Base-by-base conservation (phyloP, 2,113 vertebrate genomes). In the Antennarius striatus region DNA sequence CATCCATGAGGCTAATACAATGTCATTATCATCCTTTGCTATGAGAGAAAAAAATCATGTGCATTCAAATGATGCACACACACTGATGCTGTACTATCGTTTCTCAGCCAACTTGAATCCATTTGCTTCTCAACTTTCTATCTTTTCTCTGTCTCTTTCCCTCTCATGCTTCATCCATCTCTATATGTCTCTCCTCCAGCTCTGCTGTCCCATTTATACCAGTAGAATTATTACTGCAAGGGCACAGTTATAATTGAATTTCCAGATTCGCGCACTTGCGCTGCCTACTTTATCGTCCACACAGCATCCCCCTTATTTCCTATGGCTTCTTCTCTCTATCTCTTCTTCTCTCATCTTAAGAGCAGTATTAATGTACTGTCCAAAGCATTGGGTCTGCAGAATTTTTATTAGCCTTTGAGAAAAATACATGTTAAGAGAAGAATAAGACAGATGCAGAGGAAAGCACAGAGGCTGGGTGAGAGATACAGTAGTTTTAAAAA, bases 171-270 rank as follows among this genome's bases (percentile, higher is more conserved):
- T 63, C 72, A 80, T 81, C 77, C 52, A 63, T 68, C 81, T 73
- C 63, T 57, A 70, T 71, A 64, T 51, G 54, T 82, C 71, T 68
- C 77, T 40, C 68, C 75, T 81, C 78, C 55, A 42, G 17, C 75
- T 68, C 69, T 56, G 53, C 77, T 43, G 11, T 87, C 83, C 85
- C 81, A 85, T 90, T 91, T 87, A 86, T 78, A 81, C 83, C 72
- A 85, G 77, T 80, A 83, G 79, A 90, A 88, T 88, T 88, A 88
- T 88, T 88, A 88, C 86, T 86, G 89, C 86, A 82, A 64, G 85
- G 83, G 76, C 76, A 73, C 73, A 63, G 80, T 90, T 88, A 80
- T 92, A 92, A 92, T 91, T 92, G 86, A 90, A 92, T 92, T 91
- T 86, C 74, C 73, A 81, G 79, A 85, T 72, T 83, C 15, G 7